Evolutionary conservation across 1,140 invertebrate species (phyloP).

Genomic region (Procambarus clarkii): DNA sequence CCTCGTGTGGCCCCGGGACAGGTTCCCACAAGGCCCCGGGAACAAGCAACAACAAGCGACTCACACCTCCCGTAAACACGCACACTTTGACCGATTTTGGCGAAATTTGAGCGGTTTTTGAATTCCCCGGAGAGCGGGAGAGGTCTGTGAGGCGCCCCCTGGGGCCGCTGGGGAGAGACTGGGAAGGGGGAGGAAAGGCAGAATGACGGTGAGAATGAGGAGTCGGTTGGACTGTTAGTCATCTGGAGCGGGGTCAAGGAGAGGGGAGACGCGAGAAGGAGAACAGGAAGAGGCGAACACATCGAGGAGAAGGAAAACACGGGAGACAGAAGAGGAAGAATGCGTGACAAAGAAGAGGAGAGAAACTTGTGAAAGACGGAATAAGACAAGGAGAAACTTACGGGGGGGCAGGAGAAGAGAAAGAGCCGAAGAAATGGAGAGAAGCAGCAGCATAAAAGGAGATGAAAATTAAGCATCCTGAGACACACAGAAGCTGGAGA

Average conservation of each 20-base stretch:
- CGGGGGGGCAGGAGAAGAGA: neutral
- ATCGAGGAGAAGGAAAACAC: neutral
- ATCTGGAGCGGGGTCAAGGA: no score
- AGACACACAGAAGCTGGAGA: no score
- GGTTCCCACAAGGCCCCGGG: conserved; percentile 3
- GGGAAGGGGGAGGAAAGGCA: neutral
- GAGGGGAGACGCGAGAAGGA: neutral
- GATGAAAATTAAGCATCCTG: neutral
- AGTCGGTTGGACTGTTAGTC: no score
- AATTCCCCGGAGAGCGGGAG: conserved; percentile 3
- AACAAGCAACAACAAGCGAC: neutral
- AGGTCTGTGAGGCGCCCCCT: neutral
- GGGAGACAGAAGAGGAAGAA: neutral
- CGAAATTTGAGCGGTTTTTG: conserved; percentile 12
- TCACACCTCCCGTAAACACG: conserved; percentile 35
- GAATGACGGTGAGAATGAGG: no score
- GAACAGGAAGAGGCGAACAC: neutral
- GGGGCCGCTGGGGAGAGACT: neutral
- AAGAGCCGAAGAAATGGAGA: neutral
- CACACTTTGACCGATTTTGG: conserved; percentile 24
- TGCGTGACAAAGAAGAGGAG: neutral
- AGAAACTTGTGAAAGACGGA: neutral
- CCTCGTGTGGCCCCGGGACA: neutral
- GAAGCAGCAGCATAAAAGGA: neutral
- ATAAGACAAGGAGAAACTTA: neutral